Evolutionary conservation across 2,888 invertebrate genomes (phyloP), one percentile per base, ranked within the genome.

Genomic region (Trimorus sp.): DNA sequence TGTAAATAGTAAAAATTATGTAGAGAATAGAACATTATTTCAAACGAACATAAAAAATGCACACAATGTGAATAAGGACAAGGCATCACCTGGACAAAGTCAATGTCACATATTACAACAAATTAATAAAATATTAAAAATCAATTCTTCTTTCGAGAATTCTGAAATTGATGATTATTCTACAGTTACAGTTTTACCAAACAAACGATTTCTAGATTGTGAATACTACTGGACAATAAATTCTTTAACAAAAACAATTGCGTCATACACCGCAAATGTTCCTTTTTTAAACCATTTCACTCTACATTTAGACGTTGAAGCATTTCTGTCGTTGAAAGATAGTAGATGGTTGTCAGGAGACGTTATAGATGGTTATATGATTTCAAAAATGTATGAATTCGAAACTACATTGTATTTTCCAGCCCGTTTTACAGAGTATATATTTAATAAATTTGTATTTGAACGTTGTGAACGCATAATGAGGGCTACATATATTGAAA

Each of bases 201-300:
- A 51, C 14, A 14, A n/a, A 7, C 2, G 3, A 7, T 51, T 51
- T 51, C 11, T 51, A n/a, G 51, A 51, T 9, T 2, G 7, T 8
- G 51, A 51, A 51, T 51, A 51, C 11, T 51, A 51, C 6, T 51
- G 51, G 51, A 7, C 51, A 51, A 51, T 26, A 26, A 26, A 26
- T 26, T 1, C 1, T 3, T 4, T 4, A 26, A 4, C 26, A 3
- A 1, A 4, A 26, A 26, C 51, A 51, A 7, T 15, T 8, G 14
- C 14, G 11, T 51, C 51, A 9, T 51, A 51, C 11, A 51, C 4
- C 1, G 14, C 51, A 3, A 2, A 51, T n/a, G 15, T 51, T 7
- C 51, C 51, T 3, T 51, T 51, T 14, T 3, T 15, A 14, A n/a
- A 14, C 0, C 11, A 51, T 1, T 51, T 51, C 6, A 51, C 11